phyloP scores from a whole-genome alignment of 1,140 invertebrate genomes.

The Monochamus saltuarius region DNA sequence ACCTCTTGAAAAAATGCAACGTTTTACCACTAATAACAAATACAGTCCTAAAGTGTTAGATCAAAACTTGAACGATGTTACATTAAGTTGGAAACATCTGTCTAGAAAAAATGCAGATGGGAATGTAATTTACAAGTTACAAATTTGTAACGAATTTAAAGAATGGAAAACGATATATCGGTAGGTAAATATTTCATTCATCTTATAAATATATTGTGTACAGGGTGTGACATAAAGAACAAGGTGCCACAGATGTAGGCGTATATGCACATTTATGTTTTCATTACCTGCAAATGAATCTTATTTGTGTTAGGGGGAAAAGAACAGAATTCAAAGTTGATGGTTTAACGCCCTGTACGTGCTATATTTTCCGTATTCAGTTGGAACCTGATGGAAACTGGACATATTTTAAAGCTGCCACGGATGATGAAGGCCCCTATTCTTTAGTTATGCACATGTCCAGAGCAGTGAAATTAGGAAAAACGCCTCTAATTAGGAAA shows the following conservation, averaged over 20 bases:
- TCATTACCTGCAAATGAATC: too few relatives aligned
- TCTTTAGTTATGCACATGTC: constrained; percentile 36
- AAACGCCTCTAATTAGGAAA: constrained; percentile 37
- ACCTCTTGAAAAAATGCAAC: too few relatives aligned
- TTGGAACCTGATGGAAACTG: constrained; percentile 22
- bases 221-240: neutral
- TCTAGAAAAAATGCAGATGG: neutral
- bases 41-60: neutral
- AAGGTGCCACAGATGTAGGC: too few relatives aligned
- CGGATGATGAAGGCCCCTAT: constrained; percentile 33
- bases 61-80: constrained; percentile 22
- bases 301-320: constrained; percentile 32
- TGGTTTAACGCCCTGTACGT: constrained; percentile 37
- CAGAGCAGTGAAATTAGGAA: constrained; percentile 36
- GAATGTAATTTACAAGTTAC: constrained; percentile 18
- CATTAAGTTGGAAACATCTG: constrained; percentile 17
- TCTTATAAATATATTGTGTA: constrained; percentile 9
- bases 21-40: too few relatives aligned
- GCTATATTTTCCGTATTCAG: constrained; percentile 40
- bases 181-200: constrained; percentile 27
- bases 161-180: constrained; percentile 36
- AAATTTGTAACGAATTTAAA: constrained; percentile 29
- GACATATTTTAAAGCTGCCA: constrained; percentile 39
- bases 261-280: too few relatives aligned
- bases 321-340: constrained; percentile 30